A percentile compares a stretch with the other conserved stretches of the same genome.
phyloP scores from a whole-genome alignment of 2,888 invertebrate species.

The Lasioglossum lativentre region DNA sequence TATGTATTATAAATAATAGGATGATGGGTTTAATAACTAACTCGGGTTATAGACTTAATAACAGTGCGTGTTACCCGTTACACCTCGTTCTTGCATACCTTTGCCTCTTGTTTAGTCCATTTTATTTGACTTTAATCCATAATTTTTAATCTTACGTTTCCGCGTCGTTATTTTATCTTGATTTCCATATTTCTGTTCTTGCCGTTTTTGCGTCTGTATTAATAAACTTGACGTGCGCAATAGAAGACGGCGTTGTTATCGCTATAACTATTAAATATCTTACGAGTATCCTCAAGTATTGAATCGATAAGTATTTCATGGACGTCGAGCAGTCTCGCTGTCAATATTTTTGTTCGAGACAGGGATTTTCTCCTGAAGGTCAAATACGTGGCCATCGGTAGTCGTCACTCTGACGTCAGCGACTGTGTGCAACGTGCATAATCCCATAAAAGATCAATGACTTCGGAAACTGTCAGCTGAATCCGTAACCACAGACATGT shows the following conservation, averaged over 20 bases:
- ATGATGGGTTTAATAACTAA: slow-evolving; percentile 1
- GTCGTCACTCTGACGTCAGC: background rate
- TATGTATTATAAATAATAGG: background rate
- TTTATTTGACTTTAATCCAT: background rate
- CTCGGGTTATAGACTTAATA: background rate
- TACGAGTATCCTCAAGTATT: background rate
- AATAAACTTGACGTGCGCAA: no score
- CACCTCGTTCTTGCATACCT: background rate
- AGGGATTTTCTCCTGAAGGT: background rate
- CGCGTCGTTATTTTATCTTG: background rate
- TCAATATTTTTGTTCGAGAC: background rate
- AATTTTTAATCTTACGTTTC: background rate
- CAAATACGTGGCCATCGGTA: background rate
- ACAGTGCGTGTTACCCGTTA: background rate
- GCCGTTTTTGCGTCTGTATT: background rate
- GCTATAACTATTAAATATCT: background rate
- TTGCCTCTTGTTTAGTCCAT: background rate
- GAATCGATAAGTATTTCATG: background rate
- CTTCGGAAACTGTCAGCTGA: background rate
- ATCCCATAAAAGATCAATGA: background rate
- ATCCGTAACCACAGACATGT: background rate
- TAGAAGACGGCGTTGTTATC: no score
- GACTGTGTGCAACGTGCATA: background rate
- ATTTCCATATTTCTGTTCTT: background rate
- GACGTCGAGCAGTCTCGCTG: background rate